Evolutionary conservation across 2,113 vertebrate genomes (phyloP).

Genomic region (Pleuronectes platessa): DNA sequence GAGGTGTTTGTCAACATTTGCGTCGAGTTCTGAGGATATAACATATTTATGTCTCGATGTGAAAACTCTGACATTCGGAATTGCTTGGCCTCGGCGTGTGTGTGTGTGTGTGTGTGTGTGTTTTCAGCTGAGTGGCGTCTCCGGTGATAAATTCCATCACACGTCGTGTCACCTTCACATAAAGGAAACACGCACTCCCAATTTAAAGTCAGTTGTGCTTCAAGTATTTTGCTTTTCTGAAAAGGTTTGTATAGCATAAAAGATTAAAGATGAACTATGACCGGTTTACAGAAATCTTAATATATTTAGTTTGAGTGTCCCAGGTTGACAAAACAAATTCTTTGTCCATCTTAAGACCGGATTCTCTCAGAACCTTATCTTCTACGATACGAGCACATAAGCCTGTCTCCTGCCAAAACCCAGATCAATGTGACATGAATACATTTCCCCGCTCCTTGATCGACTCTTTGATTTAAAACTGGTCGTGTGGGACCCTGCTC

Average conservation of each 20-base stretch:
- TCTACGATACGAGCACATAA: conserved; percentile 22
- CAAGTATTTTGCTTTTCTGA: conserved; percentile 9
- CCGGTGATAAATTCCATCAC: background rate
- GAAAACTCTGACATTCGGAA: background rate
- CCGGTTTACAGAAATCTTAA: conserved; percentile 35
- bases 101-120: too few species aligned
- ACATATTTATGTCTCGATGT: background rate
- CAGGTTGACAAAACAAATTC: conserved; percentile 19
- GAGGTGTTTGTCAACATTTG: background rate
- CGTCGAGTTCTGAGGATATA: background rate
- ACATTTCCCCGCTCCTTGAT: conserved; percentile 17
- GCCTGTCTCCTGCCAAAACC: conserved; percentile 25
- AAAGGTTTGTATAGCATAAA: conserved; percentile 9
- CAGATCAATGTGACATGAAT: conserved; percentile 46
- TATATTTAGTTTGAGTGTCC: background rate
- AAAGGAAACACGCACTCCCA: background rate
- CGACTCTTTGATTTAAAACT: conserved; percentile 29
- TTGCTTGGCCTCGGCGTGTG: background rate
- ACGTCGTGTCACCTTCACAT: background rate
- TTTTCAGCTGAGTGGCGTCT: background rate
- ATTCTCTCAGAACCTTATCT: background rate
- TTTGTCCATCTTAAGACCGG: background rate
- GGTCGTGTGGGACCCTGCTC: background rate
- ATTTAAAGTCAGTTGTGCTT: conserved; percentile 10
- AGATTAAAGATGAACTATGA: conserved; percentile 21